Base-by-base conservation (phyloP, 1,140 invertebrate genomes). In the Cryptotermes secundus region DNA sequence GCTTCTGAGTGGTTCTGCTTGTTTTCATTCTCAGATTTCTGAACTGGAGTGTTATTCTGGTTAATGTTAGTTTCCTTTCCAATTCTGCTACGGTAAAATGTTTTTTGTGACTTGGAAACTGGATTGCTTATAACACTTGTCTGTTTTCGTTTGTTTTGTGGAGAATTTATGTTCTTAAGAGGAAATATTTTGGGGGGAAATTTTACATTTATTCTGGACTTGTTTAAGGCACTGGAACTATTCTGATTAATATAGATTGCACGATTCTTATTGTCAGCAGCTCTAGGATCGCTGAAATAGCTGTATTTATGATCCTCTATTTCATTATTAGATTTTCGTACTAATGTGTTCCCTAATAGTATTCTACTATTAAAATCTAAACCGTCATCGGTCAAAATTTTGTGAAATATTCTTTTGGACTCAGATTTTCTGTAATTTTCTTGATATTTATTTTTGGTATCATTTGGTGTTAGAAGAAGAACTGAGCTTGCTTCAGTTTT, bases 121-220 rank as follows among this genome's bases (percentile, higher is more conserved):
- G n/a, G 7, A n/a, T 72, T 72, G n/a, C 59, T 72, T n/a, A 16
- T 26, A 72, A 72, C 9, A 31, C 26, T 31, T 72, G 59, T 72
- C n/a, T 72, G n/a, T 9, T 72, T 72, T 72, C 4, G 59, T 31
- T 14, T 72, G n/a, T n/a, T 72, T 14, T 72, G n/a, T 72, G 7
- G n/a, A 6, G 26, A 26, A 31, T 26, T 72, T 31, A 31, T 7
- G 59, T 72, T 72, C 31, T 72, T 72, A n/a, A 72, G 14, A 31
- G 59, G 26, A 31, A 72, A 31, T 26, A 72, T 72, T 31, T 72
- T 72, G 1, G 59, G 59, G 16, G 59, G 59, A 72, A 72, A 72
- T 72, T 72, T 72, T 72, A 72, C 59, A 72, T 72, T 72, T 72
- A 72, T n/a, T 31, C 59, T 72, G 14, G 59, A 72, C 4, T n/a